Evolutionary conservation across 1,140 invertebrate genomes (phyloP).

Genomic region (Drosophila athabasca): DNA sequence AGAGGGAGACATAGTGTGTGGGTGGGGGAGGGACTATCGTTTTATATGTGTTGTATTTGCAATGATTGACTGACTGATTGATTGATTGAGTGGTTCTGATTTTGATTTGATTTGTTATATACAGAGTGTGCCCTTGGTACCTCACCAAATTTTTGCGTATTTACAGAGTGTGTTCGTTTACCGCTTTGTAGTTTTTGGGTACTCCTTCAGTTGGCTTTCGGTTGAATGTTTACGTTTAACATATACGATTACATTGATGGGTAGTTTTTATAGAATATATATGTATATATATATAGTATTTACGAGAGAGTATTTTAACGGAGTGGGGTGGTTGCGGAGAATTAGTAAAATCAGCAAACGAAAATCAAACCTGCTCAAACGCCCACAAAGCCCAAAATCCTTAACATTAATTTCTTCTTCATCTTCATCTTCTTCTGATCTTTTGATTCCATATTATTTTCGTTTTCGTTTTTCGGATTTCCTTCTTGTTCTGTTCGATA

Average conservation of each 20-base stretch:
- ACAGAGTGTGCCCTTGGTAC: conserved; percentile 31
- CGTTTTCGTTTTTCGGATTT: conserved; percentile 21
- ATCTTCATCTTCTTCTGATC: conserved; percentile 7
- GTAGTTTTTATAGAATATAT: conserved; percentile 2
- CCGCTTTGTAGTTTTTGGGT: conserved; percentile 4
- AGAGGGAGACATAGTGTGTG: neutral
- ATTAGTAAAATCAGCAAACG: conserved; percentile 82
- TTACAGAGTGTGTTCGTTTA: conserved; percentile 43
- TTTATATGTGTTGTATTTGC: conserved; percentile 26
- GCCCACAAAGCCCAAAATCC: conserved; percentile 52
- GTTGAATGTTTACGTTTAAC: conserved; percentile 39
- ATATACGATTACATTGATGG: conserved; percentile 41
- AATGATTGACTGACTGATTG: conserved; percentile 9
- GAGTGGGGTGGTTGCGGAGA: conserved; percentile 18
- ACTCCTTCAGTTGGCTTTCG: conserved; percentile 16
- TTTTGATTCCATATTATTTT: conserved; percentile 16
- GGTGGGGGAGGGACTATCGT: conserved; percentile 32
- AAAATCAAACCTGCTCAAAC: conserved; percentile 60
- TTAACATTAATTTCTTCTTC: conserved; percentile 42
- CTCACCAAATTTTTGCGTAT: conserved; percentile 51
- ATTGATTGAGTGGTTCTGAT: conserved; percentile 6
- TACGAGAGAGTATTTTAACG: neutral
- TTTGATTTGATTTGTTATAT: conserved; percentile 37
- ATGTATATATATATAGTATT: conserved; percentile 36
- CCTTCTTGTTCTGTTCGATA: conserved; percentile 15